Evolutionary conservation across 2,888 invertebrate species (phyloP).

Genomic region (Stenotaenia linearis): DNA sequence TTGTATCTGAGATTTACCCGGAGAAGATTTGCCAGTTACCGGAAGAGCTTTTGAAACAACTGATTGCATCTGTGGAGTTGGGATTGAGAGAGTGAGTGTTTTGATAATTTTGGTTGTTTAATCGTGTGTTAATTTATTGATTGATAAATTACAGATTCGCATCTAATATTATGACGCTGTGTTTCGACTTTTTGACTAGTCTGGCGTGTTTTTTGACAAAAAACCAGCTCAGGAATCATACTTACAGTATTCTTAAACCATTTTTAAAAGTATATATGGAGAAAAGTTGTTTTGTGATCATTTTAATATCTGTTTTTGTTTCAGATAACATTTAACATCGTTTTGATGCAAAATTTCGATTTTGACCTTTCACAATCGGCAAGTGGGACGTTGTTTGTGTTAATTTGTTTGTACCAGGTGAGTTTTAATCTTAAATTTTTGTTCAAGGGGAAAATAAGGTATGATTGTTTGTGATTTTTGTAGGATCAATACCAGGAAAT

Average conservation of each 20-base stretch:
- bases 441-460: too few relatives aligned
- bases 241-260: conserved; percentile 49
- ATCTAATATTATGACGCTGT: conserved; percentile 54
- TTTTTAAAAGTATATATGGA: conserved; percentile 50
- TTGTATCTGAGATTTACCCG: conserved; percentile 61
- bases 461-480: too few relatives aligned
- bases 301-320: too few relatives aligned
- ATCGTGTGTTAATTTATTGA: not conserved
- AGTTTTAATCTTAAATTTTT: conserved; percentile 35
- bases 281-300: conserved; percentile 40
- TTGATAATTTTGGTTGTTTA: not conserved
- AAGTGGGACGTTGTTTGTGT: conserved; percentile 58
- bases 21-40: conserved; percentile 56
- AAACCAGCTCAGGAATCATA: conserved; percentile 44
- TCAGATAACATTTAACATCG: conserved; percentile 59
- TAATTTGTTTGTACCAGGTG: conserved; percentile 62
- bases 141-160: conserved; percentile 52
- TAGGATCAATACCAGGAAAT: conserved; percentile 58
- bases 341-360: conserved; percentile 60
- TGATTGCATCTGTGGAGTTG: conserved; percentile 56
- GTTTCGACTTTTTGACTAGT: conserved; percentile 56
- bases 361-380: conserved; percentile 57
- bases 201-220: conserved; percentile 53
- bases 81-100: conserved; percentile 51
- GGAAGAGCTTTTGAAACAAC: conserved; percentile 52